Base-by-base conservation (phyloP, 2,888 invertebrate species). In the Hecatera dysodea region DNA sequence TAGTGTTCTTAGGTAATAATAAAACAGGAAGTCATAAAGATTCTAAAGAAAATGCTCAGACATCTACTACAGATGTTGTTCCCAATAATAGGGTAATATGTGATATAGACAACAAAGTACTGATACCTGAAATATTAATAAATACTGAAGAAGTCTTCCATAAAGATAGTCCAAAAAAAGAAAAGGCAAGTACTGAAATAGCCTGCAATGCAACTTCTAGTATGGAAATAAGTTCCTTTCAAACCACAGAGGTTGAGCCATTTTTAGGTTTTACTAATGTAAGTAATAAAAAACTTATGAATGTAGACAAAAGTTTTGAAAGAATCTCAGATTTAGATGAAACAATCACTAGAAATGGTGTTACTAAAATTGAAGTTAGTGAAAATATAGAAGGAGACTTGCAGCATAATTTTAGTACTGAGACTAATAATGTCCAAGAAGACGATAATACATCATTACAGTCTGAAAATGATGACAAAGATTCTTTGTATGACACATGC, bases 401-500 rank as follows among this genome's bases (percentile, higher is more conserved):
- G 57, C 48, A 61, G 3, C 53, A 52, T 39, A 29, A 36, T 39
- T 53, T 61, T 33, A 72, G 60, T 66, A 60, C 5, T 39, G 50
- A 73, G 46, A 67, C 29, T 44, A 61, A 62, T 48, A 53, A 48
- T 61, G 8, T 36, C 0, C 63, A 61, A 42, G 48, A 66, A 48
- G 50, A 64, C 39, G 59, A 36, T 50, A 57, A 70, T 55, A 59
- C 56, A 50, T 63, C 65, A 59, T 17, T 27, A 56, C 55, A 67
- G 2, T 85, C 78, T 55, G 64, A 84, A 75, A 77, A 74, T 73
- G 63, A 75, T 53, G 88, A 91, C 36, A 87, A 80, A 75, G 86
- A 89, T 81, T 94, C 94, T 44, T 77, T 89, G 57, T 95, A 94
- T 91, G 92, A 94, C 72, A 94, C 94, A 70, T 95, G 95, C 80